Evolutionary conservation across 23 tunicate species (phyloP), one percentile per base, ranked within the genome.

Genomic region (Trididemnum clinides): DNA sequence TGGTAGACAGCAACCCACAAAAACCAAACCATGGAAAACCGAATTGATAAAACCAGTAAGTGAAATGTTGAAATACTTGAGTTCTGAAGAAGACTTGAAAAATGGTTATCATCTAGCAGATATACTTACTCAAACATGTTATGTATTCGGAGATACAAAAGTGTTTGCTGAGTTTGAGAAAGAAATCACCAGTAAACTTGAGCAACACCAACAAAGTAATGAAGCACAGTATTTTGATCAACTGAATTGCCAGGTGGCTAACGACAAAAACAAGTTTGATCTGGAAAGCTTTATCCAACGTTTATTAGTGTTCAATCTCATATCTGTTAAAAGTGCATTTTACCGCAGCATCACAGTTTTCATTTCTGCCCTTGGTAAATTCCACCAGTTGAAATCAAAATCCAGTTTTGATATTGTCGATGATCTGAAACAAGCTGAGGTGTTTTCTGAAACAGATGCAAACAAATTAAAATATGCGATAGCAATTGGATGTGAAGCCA

Each of bases 101-200:
- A 59, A 59, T 59, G 25, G 25, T 3, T n/a, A 59, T 28, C 20
- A 59, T 10, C 22, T 59, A 15, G 54, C 54, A 59, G 66, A 59
- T n/a, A n/a, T 59, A 10, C 66, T 59, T n/a, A 59, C 66, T 10
- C 66, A 59, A n/a, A 59, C 66, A 10, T 59, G 66, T n/a, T 59
- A 19, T 28, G 66, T 59, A 28, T 28, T 19, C 22, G 66, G 66
- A 12, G 25, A 59, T 59, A n/a, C 20, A n/a, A 5, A n/a, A 3
- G 20, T 59, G 22, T 59, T 59, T n/a, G 25, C 21, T 59, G 23
- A 44, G 54, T 44, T 44, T 15, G 12, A 44, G 54, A 10, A 44
- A 15, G 54, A 15, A 7, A 15, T 44, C 10, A 44, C 10, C 12
- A 10, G 15, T 10, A 15, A 44, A 10, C 10, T 7, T 10, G 10